Percentiles rank a stretch among this genome's conserved stretches.
Evolutionary conservation across 2,113 vertebrate species (phyloP).

Genomic region (Muscicapa adusta): DNA sequence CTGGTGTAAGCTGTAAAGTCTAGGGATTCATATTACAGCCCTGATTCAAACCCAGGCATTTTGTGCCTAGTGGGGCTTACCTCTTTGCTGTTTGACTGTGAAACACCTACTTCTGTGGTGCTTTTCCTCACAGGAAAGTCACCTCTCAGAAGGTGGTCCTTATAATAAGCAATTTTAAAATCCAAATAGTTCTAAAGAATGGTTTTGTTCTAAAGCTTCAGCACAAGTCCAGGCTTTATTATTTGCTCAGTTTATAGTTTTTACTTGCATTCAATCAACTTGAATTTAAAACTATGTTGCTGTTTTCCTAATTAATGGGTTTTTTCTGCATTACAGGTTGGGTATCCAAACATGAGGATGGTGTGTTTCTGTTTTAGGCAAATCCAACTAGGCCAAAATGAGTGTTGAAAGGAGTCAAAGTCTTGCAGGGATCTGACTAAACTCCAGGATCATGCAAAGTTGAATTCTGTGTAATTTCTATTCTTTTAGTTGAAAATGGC

Average conservation of each 20-base stretch:
- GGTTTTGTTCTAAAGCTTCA: not conserved
- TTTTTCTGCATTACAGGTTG: not conserved
- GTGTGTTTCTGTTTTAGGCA: not conserved
- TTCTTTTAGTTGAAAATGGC: not conserved
- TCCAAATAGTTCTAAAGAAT: not conserved
- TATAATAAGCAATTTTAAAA: not conserved
- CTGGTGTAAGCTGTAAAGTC: not conserved
- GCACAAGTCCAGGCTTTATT: not conserved
- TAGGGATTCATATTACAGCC: not conserved
- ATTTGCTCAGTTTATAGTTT: not conserved
- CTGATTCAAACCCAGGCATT: not conserved
- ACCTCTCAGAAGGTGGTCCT: not conserved
- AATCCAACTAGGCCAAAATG: not conserved
- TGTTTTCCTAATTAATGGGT: not conserved
- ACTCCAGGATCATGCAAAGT: not conserved
- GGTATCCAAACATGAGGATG: not conserved
- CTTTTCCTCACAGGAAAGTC: not conserved
- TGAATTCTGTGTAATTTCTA: not conserved
- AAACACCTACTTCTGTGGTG: not conserved
- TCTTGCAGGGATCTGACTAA: not conserved
- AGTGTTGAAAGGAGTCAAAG: not conserved
- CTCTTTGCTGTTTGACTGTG: not conserved
- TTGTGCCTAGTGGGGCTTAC: not conserved
- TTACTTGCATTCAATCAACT: not conserved
- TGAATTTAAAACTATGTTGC: not conserved